A percentile compares a stretch with the other conserved stretches of the same genome.
phyloP scores from a whole-genome alignment of 1,140 invertebrate genomes.

The Leptopilina boulardi region DNA sequence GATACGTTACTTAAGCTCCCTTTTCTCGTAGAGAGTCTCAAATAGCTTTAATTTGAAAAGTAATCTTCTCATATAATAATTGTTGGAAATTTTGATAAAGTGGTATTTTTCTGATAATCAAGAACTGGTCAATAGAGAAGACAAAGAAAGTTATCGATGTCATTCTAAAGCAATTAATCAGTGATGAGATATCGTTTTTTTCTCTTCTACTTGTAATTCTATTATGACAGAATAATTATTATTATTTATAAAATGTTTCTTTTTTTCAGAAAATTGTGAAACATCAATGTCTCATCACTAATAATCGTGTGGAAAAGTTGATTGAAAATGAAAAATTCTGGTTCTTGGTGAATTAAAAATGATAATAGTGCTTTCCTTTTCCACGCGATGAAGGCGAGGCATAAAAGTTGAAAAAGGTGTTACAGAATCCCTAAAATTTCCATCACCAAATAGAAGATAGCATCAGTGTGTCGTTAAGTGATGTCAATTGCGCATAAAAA shows the following conservation, averaged over 20 bases:
- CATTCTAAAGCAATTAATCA: constrained; percentile 61
- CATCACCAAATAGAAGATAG: constrained; percentile 3
- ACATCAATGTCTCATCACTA: constrained; percentile 1
- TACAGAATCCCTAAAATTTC: not conserved
- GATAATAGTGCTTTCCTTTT: not conserved
- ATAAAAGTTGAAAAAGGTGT: not conserved
- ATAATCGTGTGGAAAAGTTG: not conserved
- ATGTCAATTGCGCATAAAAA: not conserved
- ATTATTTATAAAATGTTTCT: too few relatives aligned
- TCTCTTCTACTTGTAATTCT: not conserved
- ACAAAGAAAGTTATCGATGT: constrained; percentile 57
- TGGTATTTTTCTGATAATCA: constrained; percentile 39
- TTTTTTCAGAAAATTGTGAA: too few relatives aligned
- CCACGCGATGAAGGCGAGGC: not conserved
- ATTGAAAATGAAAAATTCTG: not conserved
- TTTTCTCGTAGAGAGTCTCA: too few relatives aligned
- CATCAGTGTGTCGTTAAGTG: not conserved
- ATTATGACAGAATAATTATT: too few relatives aligned
- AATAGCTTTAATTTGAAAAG: too few relatives aligned
- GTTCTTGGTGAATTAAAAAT: not conserved
- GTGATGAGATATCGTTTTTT: constrained; percentile 44
- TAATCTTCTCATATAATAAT: too few relatives aligned
- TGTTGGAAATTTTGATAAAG: not conserved
- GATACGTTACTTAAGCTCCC: too few relatives aligned
- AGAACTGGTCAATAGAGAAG: constrained; percentile 51